A percentile compares a stretch with the other conserved stretches of the same genome.
Conservation (phyloP, 1,140 invertebrate genomes). For the Trialeurodes vaporariorum region DNA sequence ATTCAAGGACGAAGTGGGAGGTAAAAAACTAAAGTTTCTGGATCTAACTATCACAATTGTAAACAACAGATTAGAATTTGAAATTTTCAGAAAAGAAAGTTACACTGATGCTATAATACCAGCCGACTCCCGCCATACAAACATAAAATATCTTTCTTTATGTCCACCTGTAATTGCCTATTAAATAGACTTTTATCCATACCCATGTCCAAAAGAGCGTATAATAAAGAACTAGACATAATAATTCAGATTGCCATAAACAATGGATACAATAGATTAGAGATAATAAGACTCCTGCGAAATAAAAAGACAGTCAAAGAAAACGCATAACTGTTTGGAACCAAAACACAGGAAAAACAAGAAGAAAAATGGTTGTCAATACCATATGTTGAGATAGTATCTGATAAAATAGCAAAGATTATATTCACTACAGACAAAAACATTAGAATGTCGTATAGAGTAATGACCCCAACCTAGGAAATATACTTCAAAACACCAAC, state of each 20-base stretch:
- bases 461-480: not conserved
- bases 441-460: not conserved
- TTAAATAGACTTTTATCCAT: not conserved
- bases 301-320: not conserved
- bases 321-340: not conserved
- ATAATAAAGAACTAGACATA: not conserved
- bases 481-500: not conserved
- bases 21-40: not conserved
- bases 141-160: not conserved
- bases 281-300: not conserved
- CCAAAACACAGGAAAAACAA: not conserved
- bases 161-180: not conserved
- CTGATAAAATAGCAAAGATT: not conserved
- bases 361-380: not conserved
- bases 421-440: not conserved
- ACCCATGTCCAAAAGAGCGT: not conserved
- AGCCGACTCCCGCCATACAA: not conserved
- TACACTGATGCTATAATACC: not conserved
- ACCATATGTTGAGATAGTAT: not conserved
- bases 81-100: not conserved
- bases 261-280: not conserved
- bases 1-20: not conserved
- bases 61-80: not conserved
- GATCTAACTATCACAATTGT: not conserved
- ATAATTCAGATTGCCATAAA: not conserved